Evolutionary conservation across 2,113 vertebrate species (phyloP), one percentile per base, ranked within the genome.

Genomic region (Oenanthe melanoleuca): DNA sequence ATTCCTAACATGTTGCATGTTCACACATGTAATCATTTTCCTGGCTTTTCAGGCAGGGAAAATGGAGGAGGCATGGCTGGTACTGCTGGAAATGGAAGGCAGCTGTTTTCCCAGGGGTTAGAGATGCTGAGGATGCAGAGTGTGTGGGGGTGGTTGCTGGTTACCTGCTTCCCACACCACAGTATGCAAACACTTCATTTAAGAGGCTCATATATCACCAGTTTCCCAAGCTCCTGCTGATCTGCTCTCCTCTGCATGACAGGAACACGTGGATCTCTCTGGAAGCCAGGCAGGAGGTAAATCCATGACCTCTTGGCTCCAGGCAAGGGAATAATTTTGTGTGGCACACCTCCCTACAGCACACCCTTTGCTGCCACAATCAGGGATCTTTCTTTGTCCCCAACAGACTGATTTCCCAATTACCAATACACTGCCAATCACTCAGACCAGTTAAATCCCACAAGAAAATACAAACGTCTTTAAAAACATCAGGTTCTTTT

Each of bases 391-490:
- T 8, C 75, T 86, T 80, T 65, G 56, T 74, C 29, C 66, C 66
- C 64, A 34, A 8, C 2, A 33, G 79, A 74, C 70, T 66, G 83
- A 73, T 34, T 88, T 96, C 91, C 92, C 91, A 71, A 88, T 94
- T 94, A 93, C 69, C 72, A 90, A 72, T 15, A 80, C 5, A 25
- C 47, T 49, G 96, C 84, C 89, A 79, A 61, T 75, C 80, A 64
- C 88, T 93, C 31, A 5, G 69, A 82, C 66, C 94, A 80, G 71
- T 80, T 84, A 92, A 49, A 91, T 8, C 69, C 93, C 96, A 80
- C 88, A 66, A 61, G 40, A 81, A 96, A 87, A 80, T 34, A 74
- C 69, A 80, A 89, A 95, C 2, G 1, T 63, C 60, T 80, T 77
- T 69, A 20, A 55, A 95, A 88, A 53, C 33, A 45, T 85, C 42